Base-by-base conservation (phyloP, 2,888 invertebrate species). In the Orchesellides sinensis region DNA sequence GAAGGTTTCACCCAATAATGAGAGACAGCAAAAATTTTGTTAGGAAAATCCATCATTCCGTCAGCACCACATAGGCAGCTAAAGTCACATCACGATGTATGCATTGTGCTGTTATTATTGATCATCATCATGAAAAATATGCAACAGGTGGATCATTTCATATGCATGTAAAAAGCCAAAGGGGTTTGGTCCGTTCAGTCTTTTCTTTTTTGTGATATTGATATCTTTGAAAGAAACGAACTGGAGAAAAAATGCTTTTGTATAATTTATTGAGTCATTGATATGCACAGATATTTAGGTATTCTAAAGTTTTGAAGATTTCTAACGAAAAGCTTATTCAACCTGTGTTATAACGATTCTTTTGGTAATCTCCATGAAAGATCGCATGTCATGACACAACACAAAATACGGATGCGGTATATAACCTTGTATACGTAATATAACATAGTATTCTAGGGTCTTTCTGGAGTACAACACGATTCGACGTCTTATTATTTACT, bases 361-460 rank as follows among this genome's bases (percentile, higher is more conserved):
- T n/a, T n/a, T n/a, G n/a, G n/a, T n/a, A n/a, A 78, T 79, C 79
- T 61, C 49, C 12, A 47, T 49, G 69, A 78, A 79, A 79, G 70
- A 79, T 79, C 79, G 79, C 79, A 79, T 79, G 79, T 72, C 79
- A 79, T 79, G 79, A 79, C 79, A 79, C 70, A 79, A 79, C 79
- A 66, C n/a, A 66, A 66, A 47, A 47, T 12, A 27, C 2, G 10
- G n/a, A 40, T 40, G 40, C n/a, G n/a, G n/a, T n/a, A n/a, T n/a
- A n/a, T n/a, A n/a, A n/a, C n/a, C n/a, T n/a, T n/a, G n/a, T n/a
- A n/a, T n/a, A n/a, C n/a, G n/a, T n/a, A n/a, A n/a, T n/a, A n/a
- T n/a, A n/a, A n/a, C n/a, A n/a, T n/a, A n/a, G n/a, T n/a, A n/a
- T n/a, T n/a, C n/a, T n/a, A n/a, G n/a, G n/a, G n/a, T n/a, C n/a